Base-by-base conservation (phyloP, 2,113 vertebrate genomes). In the Choloepus hoffmanni region DNA sequence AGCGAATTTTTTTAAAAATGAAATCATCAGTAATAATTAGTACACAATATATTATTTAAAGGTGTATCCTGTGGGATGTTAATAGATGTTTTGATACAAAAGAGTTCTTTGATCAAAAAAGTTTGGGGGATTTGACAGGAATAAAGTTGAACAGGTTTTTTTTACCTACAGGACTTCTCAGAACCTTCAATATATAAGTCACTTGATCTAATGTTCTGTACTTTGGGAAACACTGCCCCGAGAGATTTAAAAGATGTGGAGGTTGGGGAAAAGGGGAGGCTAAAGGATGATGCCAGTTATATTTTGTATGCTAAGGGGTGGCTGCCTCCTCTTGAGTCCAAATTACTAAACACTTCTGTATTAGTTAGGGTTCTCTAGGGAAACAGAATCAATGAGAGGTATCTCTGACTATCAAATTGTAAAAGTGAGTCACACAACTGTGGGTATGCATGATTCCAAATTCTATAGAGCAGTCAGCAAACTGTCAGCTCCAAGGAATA, bases 221-320 rank as follows among this genome's bases (percentile, higher is more conserved):
- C 10, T 7, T 84, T 74, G 33, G 28, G 11, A 76, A 92, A 77
- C 33, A 43, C 12, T 53, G 5, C 67, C n/a, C 15, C 55, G 45
- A 62, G 2, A 92, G 63, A 83, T 79, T 83, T 74, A 30, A 0
- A 76, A 92, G 28, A 53, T 15, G 13, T 48, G 18, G 15, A 45
- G 3, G 3, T 18, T 5, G 16, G 18, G 11, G 1, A 1, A 68
- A n/a, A 62, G 8, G 23, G 15, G 7, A 93, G 1, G 7, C 28
- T 92, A 45, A 19, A 84, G 58, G 13, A 21, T 50, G 33, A 77
- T 50, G 13, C 5, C 58, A 77, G 40, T 77, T 89, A 36, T n/a
- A 36, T 77, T 70, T 77, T 89, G 40, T 50, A 50, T 89, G 33
- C 16, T 33, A 62, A 74, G 14, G 26, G 13, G 11, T 70, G 15